phyloP scores from a whole-genome alignment of 2,797 vertebrate species.

The Neosalanx taihuensis region DNA sequence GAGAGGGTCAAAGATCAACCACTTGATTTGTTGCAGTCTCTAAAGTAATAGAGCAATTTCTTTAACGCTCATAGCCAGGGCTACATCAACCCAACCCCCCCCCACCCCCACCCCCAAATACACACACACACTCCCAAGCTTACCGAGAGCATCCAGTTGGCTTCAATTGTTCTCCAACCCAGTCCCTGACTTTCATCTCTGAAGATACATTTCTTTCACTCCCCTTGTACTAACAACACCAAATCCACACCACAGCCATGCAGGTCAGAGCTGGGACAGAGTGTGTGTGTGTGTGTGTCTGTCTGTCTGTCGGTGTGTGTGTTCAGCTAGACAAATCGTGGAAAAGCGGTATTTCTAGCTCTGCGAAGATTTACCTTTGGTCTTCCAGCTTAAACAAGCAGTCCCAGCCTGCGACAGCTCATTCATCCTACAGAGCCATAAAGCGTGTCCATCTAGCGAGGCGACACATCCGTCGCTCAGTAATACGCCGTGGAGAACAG shows the following conservation, averaged over 20 bases:
- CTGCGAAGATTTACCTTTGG: conserved; percentile 52
- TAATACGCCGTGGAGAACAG: conserved; percentile 44
- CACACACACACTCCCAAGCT: conserved; percentile 30
- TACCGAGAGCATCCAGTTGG: conserved; percentile 67
- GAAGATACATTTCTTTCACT: conserved; percentile 70
- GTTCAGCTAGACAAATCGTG: conserved; percentile 41
- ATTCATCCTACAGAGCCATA: conserved; percentile 55
- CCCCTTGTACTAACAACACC: conserved; percentile 24
- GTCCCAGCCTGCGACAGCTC: conserved; percentile 43
- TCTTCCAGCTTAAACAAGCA: conserved; percentile 55
- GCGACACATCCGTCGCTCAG: conserved; percentile 50
- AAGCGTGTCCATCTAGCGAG: conserved; percentile 51
- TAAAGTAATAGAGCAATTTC: conserved; percentile 74
- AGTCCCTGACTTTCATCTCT: conserved; percentile 73
- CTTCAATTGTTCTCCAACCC: conserved; percentile 69
- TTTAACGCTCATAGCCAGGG: conserved; percentile 55
- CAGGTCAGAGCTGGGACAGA: conserved; percentile 15
- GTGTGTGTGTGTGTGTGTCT: conserved; percentile 37
- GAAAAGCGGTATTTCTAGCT: conserved; percentile 55
- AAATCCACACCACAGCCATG: conserved; percentile 22
- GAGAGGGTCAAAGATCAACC: conserved; percentile 66
- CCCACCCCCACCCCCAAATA: conserved; percentile 6
- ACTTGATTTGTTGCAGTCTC: conserved; percentile 71
- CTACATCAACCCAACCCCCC: conserved; percentile 13
- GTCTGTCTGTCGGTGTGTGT: not conserved